These are phyloP conservation scores for Drosophila nigromelanica DNA, from an alignment of 1,140 invertebrate genomes.

Conservation along the genomic window DNA sequence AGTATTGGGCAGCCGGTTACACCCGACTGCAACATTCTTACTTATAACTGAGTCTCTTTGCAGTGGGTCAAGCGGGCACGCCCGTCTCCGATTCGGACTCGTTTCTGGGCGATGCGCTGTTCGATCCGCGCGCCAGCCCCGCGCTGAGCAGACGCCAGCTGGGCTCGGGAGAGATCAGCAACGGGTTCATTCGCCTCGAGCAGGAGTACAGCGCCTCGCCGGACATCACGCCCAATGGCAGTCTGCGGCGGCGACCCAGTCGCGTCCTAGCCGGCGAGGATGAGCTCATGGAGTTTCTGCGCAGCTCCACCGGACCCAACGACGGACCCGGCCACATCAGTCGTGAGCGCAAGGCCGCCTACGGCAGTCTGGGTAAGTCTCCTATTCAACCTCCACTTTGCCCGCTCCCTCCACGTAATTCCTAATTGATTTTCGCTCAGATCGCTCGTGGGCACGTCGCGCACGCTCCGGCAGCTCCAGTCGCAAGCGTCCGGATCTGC, in stretches of 20 bases:
- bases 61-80: conserved; percentile 88
- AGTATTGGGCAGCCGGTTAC: conserved; percentile 44
- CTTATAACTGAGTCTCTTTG: neutral
- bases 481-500: conserved; percentile 88
- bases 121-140: conserved; percentile 89
- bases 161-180: conserved; percentile 85
- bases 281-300: conserved; percentile 94
- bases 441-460: conserved; percentile 93
- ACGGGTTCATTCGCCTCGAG: conserved; percentile 84
- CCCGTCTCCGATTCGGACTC: conserved; percentile 90
- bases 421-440: conserved; percentile 83
- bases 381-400: neutral
- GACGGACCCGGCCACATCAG: conserved; percentile 86
- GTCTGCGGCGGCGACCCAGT: conserved; percentile 90
- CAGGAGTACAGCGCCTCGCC: conserved; percentile 88
- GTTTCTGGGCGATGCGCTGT: conserved; percentile 89
- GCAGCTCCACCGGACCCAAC: conserved; percentile 87
- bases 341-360: conserved; percentile 91
- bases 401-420: too few species aligned
- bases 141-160: conserved; percentile 87
- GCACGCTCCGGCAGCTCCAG: conserved; percentile 88
- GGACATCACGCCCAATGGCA: conserved; percentile 95
- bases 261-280: conserved; percentile 93
- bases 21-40: too few species aligned
- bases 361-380: conserved; percentile 90